phyloP scores from a whole-genome alignment of 2,113 vertebrate species.

The Tragelaphus imberbis region DNA sequence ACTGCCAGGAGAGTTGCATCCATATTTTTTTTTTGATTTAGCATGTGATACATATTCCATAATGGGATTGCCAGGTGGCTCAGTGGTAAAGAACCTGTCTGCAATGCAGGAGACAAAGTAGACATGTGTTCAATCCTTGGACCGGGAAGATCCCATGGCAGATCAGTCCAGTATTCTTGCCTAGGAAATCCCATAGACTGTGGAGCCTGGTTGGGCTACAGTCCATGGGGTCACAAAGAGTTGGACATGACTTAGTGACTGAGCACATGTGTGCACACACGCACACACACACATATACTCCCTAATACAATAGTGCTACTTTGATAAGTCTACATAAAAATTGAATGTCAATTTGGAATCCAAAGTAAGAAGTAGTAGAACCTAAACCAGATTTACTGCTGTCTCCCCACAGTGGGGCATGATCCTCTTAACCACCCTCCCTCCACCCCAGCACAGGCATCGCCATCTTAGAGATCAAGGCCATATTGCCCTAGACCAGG shows the following conservation, averaged over 20 bases:
- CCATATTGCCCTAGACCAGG: not conserved
- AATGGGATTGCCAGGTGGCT: not conserved
- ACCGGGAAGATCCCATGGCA: not conserved
- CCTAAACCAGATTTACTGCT: not conserved
- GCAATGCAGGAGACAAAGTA: not conserved
- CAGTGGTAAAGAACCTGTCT: not conserved
- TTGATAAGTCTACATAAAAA: not conserved
- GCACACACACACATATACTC: not conserved
- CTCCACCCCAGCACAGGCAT: not conserved
- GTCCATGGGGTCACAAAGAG: not conserved
- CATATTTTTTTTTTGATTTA: not conserved
- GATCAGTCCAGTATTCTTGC: not conserved
- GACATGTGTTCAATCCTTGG: not conserved
- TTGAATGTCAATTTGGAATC: not conserved
- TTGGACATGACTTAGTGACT: not conserved
- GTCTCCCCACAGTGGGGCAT: accelerated
- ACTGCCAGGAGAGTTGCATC: not conserved
- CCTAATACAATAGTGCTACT: not conserved
- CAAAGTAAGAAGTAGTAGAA: not conserved
- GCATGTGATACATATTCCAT: not conserved
- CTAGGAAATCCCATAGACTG: not conserved
- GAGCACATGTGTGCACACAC: not conserved
- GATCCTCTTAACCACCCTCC: not conserved
- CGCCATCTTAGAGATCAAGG: not conserved
- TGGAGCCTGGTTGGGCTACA: not conserved